Base-by-base conservation (phyloP, 2,797 vertebrate species). In the Hybognathus amarus region DNA sequence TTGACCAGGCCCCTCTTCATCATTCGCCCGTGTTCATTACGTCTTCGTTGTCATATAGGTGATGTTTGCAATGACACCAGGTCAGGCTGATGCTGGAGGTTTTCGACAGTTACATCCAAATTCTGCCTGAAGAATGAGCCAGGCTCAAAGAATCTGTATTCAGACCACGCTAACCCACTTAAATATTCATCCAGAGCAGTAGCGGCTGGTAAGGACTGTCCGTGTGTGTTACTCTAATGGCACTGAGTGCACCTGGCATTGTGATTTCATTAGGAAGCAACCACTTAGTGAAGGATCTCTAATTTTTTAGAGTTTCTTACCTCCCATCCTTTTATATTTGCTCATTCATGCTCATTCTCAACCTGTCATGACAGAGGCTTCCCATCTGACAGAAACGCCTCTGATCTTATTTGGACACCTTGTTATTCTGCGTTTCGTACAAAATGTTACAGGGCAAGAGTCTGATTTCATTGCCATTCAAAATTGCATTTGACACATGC, bases 111-210 rank as follows among this genome's bases (percentile, higher is more conserved):
- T 80, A 85, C 74, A 22, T 83, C 76, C 45, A 77, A 81, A 83
- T 83, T 54, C 27, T 69, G 38, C 56, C 30, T 38, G 42, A 20
- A 59, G 18, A 79, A 79, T 63, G 13, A 81, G 83, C 38, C 59
- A 69, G 50, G 79, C 67, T 73, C 61, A 22, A 27, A 59, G 74
- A 82, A 71, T 83, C 71, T 83, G 74, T 85, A 89, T 86, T 83
- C 83, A 52, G n/a, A 70, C 45, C 83, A 56, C 20, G 24, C 45
- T 73, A 71, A 50, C 38, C 22, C 67, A 79, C 73, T 38, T 67
- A n/a, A 52, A 82, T 78, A 66, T 78, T 61, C 67, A 78, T 68
- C 79, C 59, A 56, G 30, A 77, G 67, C n/a, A 82, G 73, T 36
- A 17, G 47, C 8, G 68, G 74, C 52, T 10, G 10, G 30, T n/a